Evolutionary conservation across 2,797 vertebrate genomes (phyloP), one percentile per base, ranked within the genome.

Genomic region (Miichthys miiuy): DNA sequence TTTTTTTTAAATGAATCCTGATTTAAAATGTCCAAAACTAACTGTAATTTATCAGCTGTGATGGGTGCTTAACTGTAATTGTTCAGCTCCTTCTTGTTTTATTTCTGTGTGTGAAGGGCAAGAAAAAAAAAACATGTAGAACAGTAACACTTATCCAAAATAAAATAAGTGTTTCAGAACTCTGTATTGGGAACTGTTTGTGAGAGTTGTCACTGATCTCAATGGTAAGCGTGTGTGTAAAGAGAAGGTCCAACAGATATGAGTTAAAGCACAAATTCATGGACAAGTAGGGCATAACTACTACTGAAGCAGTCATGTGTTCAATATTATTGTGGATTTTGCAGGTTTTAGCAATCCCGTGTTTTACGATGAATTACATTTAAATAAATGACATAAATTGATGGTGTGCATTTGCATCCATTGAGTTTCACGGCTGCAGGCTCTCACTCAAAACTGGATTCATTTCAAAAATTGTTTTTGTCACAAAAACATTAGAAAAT

Each of bases 131-230:
- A 4, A 18, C 52, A 42, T 64, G 34, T 60, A 69, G 44, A 68
- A 4, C 54, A 54, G 75, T 66, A 69, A 82, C 21, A 65, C 44
- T 65, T 18, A 52, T 25, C 3, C 20, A 63, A 20, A 82, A 81
- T 78, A 74, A 82, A 82, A 69, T 34, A 41, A 54, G 17, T 47
- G 58, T 74, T 69, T 65, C 38, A 68, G 25, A 64, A 51, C 27
- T 17, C 54, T 67, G 44, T 68, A 51, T 71, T 46, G 17, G 62
- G 14, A 23, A 20, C 46, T n/a, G 21, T 68, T 69, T 57, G 34
- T 34, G 34, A 34, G 34, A 34, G 34, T 34, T 18, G 46, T 70
- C 47, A 17, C 52, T 6, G 4, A 58, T 44, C 3, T 30, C 25
- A 16, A 16, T 50, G 34, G 9, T 8, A 18, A n/a, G 17, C n/a